A percentile compares a stretch with the other conserved stretches of the same genome.
Evolutionary conservation across 2,113 vertebrate species (phyloP).

Genomic region (Talpa occidentalis): DNA sequence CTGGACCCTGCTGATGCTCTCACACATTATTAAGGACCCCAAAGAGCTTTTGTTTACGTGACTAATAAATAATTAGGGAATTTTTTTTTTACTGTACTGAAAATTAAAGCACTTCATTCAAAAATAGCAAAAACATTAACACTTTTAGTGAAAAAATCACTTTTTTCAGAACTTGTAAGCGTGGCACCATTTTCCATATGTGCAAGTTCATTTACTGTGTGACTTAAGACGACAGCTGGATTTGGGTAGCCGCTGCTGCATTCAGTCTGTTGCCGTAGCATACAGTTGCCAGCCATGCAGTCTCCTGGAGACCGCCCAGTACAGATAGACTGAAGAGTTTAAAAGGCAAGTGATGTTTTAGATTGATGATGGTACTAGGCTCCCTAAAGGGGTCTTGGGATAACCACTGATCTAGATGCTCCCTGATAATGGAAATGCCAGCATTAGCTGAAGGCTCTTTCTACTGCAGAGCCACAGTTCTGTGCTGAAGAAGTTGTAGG

Average conservation of each 20-base stretch:
- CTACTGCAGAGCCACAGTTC: not conserved
- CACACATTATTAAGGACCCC: not conserved
- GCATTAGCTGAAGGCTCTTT: not conserved
- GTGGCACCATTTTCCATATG: not conserved
- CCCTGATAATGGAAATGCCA: not conserved
- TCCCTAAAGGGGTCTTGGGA: not conserved
- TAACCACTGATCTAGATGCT: not conserved
- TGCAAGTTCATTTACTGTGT: not conserved
- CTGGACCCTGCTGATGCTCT: not conserved
- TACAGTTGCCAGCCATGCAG: not conserved
- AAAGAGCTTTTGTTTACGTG: slow-evolving; percentile 39
- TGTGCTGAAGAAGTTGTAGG: not conserved
- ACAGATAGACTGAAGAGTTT: not conserved
- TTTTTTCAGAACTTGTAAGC: slow-evolving; percentile 40
- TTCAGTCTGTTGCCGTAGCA: not conserved
- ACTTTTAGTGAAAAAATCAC: slow-evolving; percentile 8
- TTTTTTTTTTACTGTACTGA: slow-evolving; percentile 34
- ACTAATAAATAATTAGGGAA: not conserved
- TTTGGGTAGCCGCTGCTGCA: not conserved
- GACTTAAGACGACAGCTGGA: not conserved
- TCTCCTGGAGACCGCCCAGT: not conserved
- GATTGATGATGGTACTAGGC: not conserved
- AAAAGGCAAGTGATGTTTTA: no score
- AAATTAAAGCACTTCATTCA: not conserved
- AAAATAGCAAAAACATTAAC: not conserved